A percentile compares a stretch with the other conserved stretches of the same genome.
phyloP scores from a whole-genome alignment of 2,888 invertebrate species.

The Belgica antarctica region DNA sequence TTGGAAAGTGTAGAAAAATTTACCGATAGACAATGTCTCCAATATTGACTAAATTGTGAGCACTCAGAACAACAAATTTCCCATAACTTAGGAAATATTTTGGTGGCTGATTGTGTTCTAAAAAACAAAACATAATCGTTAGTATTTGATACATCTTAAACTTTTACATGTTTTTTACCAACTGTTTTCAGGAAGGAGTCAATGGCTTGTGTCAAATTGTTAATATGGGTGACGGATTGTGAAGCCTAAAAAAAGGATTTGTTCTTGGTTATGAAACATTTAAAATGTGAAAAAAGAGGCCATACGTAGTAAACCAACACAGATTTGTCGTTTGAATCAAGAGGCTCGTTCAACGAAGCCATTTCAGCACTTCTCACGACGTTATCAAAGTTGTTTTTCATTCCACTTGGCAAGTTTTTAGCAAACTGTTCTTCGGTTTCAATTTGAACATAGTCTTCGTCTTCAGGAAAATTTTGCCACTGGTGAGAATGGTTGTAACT shows the following conservation, averaged over 20 bases:
- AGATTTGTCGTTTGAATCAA: slow-evolving; percentile 77
- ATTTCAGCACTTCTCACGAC: slow-evolving; percentile 72
- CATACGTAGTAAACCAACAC: slow-evolving; percentile 83
- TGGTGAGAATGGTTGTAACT: slow-evolving; percentile 59
- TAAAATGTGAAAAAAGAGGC: no score
- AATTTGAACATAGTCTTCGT: slow-evolving; percentile 88
- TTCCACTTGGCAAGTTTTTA: slow-evolving; percentile 67
- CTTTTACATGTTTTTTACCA: no score
- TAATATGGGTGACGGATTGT: slow-evolving; percentile 81
- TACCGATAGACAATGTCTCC: slow-evolving; percentile 91
- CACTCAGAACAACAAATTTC: slow-evolving; percentile 90
- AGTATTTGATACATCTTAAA: no score
- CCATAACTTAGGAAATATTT: slow-evolving; percentile 90
- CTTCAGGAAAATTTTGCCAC: slow-evolving; percentile 77
- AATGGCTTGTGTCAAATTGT: slow-evolving; percentile 81
- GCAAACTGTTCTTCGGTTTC: slow-evolving; percentile 71
- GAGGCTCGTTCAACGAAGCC: slow-evolving; percentile 51
- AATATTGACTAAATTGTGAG: slow-evolving; percentile 89
- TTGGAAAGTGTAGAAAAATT: no score
- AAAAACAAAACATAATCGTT: no score
- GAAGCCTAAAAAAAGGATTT: no score
- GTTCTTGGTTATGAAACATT: no score
- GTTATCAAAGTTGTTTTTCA: slow-evolving; percentile 73
- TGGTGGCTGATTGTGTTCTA: slow-evolving; percentile 90
- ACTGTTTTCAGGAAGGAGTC: slow-evolving; percentile 89